phyloP scores from a whole-genome alignment of 2,797 vertebrate genomes.

The Ctenosaura bakeri region DNA sequence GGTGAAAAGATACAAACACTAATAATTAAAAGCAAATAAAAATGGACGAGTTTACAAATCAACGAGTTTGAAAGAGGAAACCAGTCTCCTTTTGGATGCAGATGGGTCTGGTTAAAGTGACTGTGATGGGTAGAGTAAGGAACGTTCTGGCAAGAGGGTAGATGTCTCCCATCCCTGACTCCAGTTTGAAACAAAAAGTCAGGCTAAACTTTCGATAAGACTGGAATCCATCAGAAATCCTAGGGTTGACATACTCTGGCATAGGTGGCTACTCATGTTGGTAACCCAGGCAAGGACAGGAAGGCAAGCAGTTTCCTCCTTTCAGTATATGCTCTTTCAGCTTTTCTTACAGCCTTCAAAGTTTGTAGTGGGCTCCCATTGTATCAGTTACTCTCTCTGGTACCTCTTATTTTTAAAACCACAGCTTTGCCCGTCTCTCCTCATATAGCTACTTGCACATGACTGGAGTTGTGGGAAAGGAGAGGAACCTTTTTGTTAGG shows the following conservation, averaged over 20 bases:
- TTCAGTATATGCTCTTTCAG: neutral
- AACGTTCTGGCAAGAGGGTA: neutral
- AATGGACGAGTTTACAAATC: slow-evolving; percentile 25
- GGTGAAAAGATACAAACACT: slow-evolving; percentile 34
- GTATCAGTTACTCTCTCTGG: neutral
- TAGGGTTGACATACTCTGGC: neutral
- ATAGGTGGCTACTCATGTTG: neutral
- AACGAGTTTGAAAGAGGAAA: neutral
- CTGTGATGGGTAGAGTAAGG: neutral
- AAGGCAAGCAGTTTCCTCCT: neutral
- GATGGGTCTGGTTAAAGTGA: neutral
- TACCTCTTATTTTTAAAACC: neutral
- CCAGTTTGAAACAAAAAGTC: neutral
- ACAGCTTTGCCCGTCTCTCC: neutral
- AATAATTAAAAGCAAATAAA: slow-evolving; percentile 25
- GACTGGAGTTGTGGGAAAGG: neutral
- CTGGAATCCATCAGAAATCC: neutral
- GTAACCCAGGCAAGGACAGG: neutral
- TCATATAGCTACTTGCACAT: neutral
- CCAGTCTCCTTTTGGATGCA: neutral
- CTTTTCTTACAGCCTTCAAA: neutral
- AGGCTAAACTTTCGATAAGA: neutral
- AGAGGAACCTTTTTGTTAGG: neutral
- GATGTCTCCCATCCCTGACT: neutral
- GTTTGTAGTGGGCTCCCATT: neutral